Percentiles rank a stretch among this genome's conserved stretches.
phyloP scores from a whole-genome alignment of 2,797 vertebrate genomes.

The Karalla daura region DNA sequence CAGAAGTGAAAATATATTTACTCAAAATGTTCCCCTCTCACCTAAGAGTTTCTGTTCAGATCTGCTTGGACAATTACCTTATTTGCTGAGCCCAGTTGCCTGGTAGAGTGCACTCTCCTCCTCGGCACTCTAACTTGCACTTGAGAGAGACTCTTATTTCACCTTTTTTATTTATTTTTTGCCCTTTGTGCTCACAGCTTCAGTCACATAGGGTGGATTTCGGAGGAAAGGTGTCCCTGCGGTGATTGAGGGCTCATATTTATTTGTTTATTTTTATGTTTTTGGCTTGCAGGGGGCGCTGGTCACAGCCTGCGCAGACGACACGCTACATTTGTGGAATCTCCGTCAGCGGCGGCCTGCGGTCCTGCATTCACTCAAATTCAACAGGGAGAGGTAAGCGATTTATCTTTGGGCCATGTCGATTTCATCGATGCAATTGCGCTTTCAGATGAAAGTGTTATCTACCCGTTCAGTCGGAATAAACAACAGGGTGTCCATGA shows the following conservation, averaged over 20 bases:
- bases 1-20: background rate
- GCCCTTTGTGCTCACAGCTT: no score
- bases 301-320: conserved; percentile 95
- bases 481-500: no score
- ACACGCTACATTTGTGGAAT: conserved; percentile 98
- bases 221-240: background rate
- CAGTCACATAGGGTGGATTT: background rate
- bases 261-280: no score
- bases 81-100: background rate
- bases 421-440: background rate
- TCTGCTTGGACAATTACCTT: background rate
- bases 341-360: conserved; percentile 96
- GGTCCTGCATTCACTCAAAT: conserved; percentile 97
- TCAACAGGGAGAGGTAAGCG: conserved; percentile 96
- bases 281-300: conserved; percentile 88
- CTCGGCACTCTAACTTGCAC: background rate
- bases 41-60: background rate
- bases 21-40: background rate
- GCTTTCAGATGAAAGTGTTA: no score
- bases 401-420: background rate
- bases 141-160: background rate
- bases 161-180: no score
- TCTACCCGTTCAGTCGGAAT: no score
- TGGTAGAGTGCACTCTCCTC: no score
- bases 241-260: conserved; percentile 1